Percentiles rank a stretch among this genome's conserved stretches.
These are phyloP conservation scores for Melikaiella ostensackeni DNA, from an alignment of 2,888 invertebrate genomes.

Conservation along the genomic window DNA sequence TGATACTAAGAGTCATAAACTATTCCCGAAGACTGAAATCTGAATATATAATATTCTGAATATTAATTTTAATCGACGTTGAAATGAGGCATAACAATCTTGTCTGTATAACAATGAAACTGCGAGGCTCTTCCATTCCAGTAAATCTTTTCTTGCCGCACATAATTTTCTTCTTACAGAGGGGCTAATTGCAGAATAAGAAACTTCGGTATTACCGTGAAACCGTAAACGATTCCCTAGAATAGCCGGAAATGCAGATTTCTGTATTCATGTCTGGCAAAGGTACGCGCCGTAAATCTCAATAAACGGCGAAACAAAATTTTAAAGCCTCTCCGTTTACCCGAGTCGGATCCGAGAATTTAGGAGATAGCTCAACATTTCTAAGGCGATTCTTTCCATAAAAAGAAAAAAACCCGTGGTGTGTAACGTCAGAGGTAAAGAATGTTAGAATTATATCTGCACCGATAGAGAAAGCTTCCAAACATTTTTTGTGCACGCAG, in stretches of 20 bases:
- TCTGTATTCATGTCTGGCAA: constrained; percentile 24
- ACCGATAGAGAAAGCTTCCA: neutral
- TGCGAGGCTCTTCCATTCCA: constrained; percentile 4
- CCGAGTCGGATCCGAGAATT: constrained; percentile 8
- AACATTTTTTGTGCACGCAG: too few species aligned
- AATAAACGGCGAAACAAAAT: constrained; percentile 34
- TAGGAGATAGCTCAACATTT: constrained; percentile 13
- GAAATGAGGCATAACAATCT: neutral
- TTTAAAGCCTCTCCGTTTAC: constrained; percentile 17
- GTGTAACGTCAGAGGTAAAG: neutral
- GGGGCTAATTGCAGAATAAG: constrained; percentile 30
- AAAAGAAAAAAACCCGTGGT: neutral
- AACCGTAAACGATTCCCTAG: constrained; percentile 35
- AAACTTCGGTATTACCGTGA: constrained; percentile 17
- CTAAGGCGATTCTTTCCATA: neutral
- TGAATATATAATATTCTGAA: neutral
- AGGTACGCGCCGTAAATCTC: constrained; percentile 27
- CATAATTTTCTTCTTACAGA: constrained; percentile 23
- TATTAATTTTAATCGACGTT: constrained; percentile 24
- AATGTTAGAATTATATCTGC: neutral
- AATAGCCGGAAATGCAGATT: constrained; percentile 33
- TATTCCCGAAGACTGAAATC: neutral
- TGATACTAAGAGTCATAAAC: too few species aligned
- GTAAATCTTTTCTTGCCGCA: constrained; percentile 26
- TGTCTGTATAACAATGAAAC: constrained; percentile 8